Conservation (phyloP, 2,113 vertebrate genomes). For the Gorsachius goisagi region DNA sequence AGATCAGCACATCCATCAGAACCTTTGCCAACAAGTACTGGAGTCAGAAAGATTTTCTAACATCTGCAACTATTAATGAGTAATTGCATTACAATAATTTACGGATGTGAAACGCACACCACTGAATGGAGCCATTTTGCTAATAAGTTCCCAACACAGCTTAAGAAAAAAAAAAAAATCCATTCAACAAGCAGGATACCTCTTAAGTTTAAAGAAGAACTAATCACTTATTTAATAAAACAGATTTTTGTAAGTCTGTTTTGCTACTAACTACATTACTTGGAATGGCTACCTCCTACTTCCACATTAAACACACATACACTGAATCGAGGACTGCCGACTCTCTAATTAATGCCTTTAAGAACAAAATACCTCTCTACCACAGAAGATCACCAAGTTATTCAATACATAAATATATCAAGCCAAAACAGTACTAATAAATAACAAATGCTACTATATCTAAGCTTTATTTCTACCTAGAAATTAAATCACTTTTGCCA, state of each 20-base stretch:
- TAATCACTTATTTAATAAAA: neutral
- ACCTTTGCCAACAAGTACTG: constrained; percentile 14
- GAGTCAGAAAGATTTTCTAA: neutral
- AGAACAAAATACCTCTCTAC: neutral
- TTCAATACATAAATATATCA: neutral
- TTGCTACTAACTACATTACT: neutral
- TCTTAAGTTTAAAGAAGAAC: neutral
- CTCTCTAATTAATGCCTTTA: neutral
- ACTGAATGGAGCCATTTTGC: neutral
- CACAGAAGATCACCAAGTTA: rapidly evolving
- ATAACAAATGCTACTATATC: neutral
- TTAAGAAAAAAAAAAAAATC: neutral
- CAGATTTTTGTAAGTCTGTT: rapidly evolving
- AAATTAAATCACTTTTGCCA: neutral
- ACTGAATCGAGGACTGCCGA: rapidly evolving
- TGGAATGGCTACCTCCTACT: neutral
- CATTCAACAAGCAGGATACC: neutral
- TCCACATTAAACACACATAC: neutral
- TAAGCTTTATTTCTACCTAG: neutral
- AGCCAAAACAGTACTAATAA: rapidly evolving
- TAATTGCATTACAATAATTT: neutral
- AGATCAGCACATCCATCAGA: constrained; percentile 53
- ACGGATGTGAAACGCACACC: neutral
- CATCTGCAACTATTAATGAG: constrained; percentile 43
- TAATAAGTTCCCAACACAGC: neutral